Evolutionary conservation across 23 tunicate species (phyloP).

Genomic region (Styela plicata): DNA sequence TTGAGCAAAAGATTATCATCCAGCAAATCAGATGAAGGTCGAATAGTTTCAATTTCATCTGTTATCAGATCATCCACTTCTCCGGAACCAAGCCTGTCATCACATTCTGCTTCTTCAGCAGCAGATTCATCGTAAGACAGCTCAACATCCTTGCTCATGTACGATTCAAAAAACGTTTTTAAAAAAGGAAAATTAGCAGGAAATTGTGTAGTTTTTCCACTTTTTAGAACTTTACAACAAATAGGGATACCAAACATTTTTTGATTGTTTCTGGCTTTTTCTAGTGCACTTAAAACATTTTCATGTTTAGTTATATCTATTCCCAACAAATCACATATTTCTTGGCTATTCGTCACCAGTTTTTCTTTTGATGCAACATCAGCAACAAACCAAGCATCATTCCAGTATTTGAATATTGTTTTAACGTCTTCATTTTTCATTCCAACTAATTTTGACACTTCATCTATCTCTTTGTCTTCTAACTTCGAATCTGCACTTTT

Average conservation of each 20-base stretch:
- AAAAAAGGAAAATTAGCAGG: not conserved
- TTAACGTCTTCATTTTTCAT: not conserved
- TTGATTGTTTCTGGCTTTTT: not conserved
- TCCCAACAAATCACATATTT: not conserved
- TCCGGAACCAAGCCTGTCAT: not conserved
- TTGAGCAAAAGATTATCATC: not conserved
- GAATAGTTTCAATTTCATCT: not conserved
- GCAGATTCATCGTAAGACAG: not conserved
- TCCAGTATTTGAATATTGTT: not conserved
- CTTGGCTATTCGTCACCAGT: not conserved
- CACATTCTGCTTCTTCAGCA: not conserved
- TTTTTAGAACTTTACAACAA: not conserved
- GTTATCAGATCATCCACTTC: not conserved
- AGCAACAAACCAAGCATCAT: not conserved
- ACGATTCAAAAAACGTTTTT: not conserved
- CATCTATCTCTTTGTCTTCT: not conserved
- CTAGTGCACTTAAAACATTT: conserved; percentile 8
- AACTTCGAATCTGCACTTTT: not conserved
- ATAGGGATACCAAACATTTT: not conserved
- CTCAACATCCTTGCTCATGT: not conserved
- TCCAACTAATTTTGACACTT: not conserved
- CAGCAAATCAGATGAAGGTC: not conserved
- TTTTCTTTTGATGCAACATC: not conserved
- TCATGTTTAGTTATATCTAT: not conserved
- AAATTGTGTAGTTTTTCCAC: not conserved